phyloP scores from a whole-genome alignment of 2,797 vertebrate genomes.

The Bradypodion ventrale region DNA sequence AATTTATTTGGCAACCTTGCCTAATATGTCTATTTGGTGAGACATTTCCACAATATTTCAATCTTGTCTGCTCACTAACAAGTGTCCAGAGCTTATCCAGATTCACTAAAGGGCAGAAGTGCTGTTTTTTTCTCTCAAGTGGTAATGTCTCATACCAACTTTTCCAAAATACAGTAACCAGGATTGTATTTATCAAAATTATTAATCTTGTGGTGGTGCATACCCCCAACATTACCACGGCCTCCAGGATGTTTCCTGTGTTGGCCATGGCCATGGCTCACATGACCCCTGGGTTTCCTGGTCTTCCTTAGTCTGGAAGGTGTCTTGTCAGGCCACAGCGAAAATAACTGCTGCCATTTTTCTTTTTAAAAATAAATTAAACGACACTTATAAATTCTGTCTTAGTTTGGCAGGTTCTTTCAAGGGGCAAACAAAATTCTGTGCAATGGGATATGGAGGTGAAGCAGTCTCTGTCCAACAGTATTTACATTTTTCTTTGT shows the following conservation, averaged over 20 bases:
- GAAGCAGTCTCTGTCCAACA: background rate
- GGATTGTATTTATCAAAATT: constrained; percentile 93
- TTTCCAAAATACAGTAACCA: constrained; percentile 88
- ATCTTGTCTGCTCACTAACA: constrained; percentile 91
- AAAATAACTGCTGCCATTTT: background rate
- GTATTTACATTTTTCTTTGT: background rate
- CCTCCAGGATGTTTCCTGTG: constrained; percentile 94
- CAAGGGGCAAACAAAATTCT: background rate
- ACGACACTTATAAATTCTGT: background rate
- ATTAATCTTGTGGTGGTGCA: constrained; percentile 94
- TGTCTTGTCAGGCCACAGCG: no score
- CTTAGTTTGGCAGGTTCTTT: background rate
- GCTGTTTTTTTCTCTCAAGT: constrained; percentile 85
- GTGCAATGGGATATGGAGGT: background rate
- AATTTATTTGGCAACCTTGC: background rate
- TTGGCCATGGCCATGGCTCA: constrained; percentile 96
- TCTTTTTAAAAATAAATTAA: background rate
- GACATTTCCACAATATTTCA: constrained; percentile 69
- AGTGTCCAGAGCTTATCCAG: constrained; percentile 89
- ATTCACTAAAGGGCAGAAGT: constrained; percentile 85
- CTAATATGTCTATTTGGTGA: background rate
- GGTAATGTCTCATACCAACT: constrained; percentile 86
- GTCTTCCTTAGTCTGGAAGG: constrained; percentile 92
- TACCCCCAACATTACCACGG: constrained; percentile 86
- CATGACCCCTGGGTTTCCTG: constrained; percentile 93